Base-by-base conservation (phyloP, 2,113 vertebrate genomes). In the Silurus asotus region DNA sequence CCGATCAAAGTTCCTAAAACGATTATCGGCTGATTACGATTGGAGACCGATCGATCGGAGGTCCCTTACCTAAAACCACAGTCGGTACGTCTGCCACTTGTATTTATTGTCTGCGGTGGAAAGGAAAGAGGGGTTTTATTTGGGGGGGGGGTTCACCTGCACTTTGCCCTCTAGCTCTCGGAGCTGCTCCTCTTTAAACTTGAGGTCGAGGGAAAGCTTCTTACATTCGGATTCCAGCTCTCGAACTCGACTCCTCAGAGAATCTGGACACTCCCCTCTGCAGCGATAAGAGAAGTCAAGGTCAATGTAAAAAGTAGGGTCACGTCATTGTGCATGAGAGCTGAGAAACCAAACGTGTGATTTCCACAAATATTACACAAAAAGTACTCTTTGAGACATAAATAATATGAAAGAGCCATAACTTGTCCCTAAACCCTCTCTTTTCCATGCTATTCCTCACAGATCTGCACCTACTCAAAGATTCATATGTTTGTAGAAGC, bases 171-270 rank as follows among this genome's bases (percentile, higher is more conserved):
- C 97, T 89, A 99, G 94, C 45, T 98, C 98, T 85, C 96, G 88
- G 84, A 99, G 97, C 93, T 98, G 97, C 87, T 99, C 97, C 92
- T 99, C 98, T 88, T 98, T 99, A 45, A 98, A 92, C 90, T 98
- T 99, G 93, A 96, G 95, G 92, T 99, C 98, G 84, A 97, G 93
- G 51, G 95, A 96, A 81, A 99, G 92, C 92, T 99, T 99, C 95
- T 98, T 99, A 90, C 97, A 97, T 93, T 99, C 97, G 0, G 95
- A 96, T 95, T 99, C 97, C 92, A 99, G 94, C 87, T 99, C 98
- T 89, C 97, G 93, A 92, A 99, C 98, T 8, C 97, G 97, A 86
- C 86, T 94, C 51, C 97, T 94, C 9, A 99, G 91, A 23, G 96
- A 97, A 90, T 99, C 98, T 0, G 97, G 97, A 48, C 97, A 98